Percentiles rank a stretch among this genome's conserved stretches.
These are phyloP conservation scores for Psittacula echo DNA, from an alignment of 2,797 vertebrate genomes.

Conservation along the genomic window DNA sequence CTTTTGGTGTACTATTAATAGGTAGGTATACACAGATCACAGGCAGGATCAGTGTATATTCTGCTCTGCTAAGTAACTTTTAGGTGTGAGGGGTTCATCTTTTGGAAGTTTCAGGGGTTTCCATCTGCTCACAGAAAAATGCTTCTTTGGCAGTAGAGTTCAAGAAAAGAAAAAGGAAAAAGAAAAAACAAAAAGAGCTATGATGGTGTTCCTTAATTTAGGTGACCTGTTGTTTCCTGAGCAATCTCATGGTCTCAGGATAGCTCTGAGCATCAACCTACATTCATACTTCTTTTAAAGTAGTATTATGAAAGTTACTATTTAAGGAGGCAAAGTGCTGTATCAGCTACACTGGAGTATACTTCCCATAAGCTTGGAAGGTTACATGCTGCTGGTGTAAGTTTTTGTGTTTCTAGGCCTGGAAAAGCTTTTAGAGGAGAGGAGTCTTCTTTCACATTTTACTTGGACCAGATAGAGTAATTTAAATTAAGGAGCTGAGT, in stretches of 20 bases:
- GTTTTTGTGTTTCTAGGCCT: background rate
- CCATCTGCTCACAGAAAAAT: background rate
- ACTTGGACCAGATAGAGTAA: background rate
- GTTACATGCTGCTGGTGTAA: background rate
- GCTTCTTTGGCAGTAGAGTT: background rate
- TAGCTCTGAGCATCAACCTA: background rate
- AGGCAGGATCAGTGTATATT: background rate
- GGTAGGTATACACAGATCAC: background rate
- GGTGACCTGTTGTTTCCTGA: background rate
- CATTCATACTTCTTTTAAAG: background rate
- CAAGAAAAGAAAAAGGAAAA: background rate
- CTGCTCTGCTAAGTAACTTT: background rate
- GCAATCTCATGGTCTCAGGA: background rate
- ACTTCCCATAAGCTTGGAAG: background rate
- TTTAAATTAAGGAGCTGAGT: background rate
- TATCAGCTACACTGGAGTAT: background rate
- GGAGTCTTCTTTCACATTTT: background rate
- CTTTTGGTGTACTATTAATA: background rate
- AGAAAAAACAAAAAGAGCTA: background rate
- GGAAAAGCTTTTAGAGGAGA: background rate
- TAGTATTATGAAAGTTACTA: background rate
- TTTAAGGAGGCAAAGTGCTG: background rate
- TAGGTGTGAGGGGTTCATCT: background rate
- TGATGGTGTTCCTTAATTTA: conserved; percentile 20
- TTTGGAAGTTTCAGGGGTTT: background rate